phyloP scores from a whole-genome alignment of 2,797 vertebrate genomes.

The Iguana delicatissima region DNA sequence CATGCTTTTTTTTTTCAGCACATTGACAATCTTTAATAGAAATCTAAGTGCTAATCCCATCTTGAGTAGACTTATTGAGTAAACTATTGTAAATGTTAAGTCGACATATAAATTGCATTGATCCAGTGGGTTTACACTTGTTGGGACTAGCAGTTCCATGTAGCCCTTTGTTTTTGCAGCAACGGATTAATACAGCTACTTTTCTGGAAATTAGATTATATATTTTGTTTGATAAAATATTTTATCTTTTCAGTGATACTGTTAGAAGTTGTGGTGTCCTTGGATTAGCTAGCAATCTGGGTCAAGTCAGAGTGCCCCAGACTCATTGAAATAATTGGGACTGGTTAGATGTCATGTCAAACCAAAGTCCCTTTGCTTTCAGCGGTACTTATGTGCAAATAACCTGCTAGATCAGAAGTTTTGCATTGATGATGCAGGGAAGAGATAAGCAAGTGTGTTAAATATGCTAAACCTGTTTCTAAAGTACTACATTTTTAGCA shows the following conservation, averaged over 20 bases:
- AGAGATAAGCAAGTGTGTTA: neutral
- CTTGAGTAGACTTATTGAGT: no score
- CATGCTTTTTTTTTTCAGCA: no score
- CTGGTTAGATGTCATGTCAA: no score
- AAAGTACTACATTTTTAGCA: neutral
- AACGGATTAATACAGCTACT: neutral
- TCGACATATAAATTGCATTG: no score
- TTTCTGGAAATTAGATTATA: neutral
- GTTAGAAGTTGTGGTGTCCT: neutral
- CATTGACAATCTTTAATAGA: no score
- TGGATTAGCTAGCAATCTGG: neutral
- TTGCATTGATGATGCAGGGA: neutral
- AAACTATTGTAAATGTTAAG: no score
- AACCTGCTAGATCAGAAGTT: neutral
- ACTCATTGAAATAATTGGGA: neutral
- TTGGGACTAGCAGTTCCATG: no score
- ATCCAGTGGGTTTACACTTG: no score
- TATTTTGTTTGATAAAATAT: no score
- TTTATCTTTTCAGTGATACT: neutral
- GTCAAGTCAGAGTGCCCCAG: neutral
- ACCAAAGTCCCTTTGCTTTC: neutral
- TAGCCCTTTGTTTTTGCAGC: neutral
- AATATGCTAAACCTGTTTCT: neutral
- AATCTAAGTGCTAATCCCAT: no score
- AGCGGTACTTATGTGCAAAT: neutral